phyloP scores from a whole-genome alignment of 2,888 invertebrate genomes.

The Omphaloscelis lunosa region DNA sequence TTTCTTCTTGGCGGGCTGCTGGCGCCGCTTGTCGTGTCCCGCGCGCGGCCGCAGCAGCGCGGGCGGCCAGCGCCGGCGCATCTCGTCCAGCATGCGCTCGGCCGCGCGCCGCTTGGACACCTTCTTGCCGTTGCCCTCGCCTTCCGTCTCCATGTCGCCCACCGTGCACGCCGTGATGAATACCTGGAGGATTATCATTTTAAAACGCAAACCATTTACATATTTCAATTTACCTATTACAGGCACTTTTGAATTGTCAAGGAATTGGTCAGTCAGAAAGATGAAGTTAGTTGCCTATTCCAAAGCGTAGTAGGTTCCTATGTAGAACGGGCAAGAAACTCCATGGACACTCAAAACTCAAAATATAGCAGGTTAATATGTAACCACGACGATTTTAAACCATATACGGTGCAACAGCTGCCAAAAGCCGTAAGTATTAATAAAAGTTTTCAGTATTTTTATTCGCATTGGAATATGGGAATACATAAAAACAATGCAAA shows the following conservation, averaged over 20 bases:
- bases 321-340: neutral
- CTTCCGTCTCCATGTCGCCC: conserved; percentile 95
- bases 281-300: neutral
- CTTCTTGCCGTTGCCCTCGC: conserved; percentile 98
- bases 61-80: conserved; percentile 95
- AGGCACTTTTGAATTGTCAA: neutral
- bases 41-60: conserved; percentile 87
- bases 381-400: neutral
- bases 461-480: no score
- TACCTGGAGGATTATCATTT: conserved; percentile 75
- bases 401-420: neutral
- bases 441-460: no score
- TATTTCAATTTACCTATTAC: neutral
- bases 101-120: conserved; percentile 98
- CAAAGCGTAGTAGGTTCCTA: neutral
- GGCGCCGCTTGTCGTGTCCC: conserved; percentile 79
- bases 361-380: neutral
- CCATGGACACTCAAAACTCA: neutral
- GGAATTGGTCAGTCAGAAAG: neutral
- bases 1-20: conserved; percentile 94
- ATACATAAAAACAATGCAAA: no score
- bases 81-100: conserved; percentile 97
- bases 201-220: no score
- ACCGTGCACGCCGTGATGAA: conserved; percentile 94
- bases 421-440: neutral